These are phyloP conservation scores for Dicaeum eximium DNA, from an alignment of 2,113 vertebrate species.

Conservation along the genomic window DNA sequence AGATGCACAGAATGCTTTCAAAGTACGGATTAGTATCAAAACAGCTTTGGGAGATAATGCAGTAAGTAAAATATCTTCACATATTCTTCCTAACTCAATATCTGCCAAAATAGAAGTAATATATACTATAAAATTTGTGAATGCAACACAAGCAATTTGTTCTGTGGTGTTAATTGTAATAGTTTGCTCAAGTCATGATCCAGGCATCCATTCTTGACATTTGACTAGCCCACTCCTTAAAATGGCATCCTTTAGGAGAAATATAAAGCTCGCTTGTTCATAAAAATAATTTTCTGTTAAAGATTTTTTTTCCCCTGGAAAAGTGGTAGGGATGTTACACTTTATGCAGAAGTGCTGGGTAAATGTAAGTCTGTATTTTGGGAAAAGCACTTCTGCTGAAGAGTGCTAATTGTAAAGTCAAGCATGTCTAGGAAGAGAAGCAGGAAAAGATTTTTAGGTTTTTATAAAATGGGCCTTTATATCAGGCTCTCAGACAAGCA, in stretches of 20 bases:
- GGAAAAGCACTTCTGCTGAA: not conserved
- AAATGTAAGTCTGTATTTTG: not conserved
- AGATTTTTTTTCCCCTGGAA: not conserved
- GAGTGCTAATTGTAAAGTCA: not conserved
- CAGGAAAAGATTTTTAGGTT: not conserved
- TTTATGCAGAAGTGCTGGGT: not conserved
- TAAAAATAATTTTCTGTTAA: not conserved
- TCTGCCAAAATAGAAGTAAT: not conserved
- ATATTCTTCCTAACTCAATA: not conserved
- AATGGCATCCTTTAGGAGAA: not conserved
- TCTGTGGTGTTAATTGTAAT: not conserved
- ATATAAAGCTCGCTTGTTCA: not conserved
- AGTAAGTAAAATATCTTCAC: conserved; percentile 74
- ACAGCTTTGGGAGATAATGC: conserved; percentile 85
- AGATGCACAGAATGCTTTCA: conserved; percentile 81
- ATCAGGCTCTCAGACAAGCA: not conserved
- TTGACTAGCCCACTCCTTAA: not conserved
- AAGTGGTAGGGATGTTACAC: not conserved
- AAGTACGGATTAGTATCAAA: conserved; percentile 90
- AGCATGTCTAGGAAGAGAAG: not conserved
- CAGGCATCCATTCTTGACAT: not conserved
- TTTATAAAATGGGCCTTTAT: not conserved
- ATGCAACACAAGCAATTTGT: not conserved
- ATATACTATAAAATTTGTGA: not conserved
- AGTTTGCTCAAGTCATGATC: not conserved